Conservation (phyloP, 2,113 vertebrate species). For the Zapornia atra region DNA sequence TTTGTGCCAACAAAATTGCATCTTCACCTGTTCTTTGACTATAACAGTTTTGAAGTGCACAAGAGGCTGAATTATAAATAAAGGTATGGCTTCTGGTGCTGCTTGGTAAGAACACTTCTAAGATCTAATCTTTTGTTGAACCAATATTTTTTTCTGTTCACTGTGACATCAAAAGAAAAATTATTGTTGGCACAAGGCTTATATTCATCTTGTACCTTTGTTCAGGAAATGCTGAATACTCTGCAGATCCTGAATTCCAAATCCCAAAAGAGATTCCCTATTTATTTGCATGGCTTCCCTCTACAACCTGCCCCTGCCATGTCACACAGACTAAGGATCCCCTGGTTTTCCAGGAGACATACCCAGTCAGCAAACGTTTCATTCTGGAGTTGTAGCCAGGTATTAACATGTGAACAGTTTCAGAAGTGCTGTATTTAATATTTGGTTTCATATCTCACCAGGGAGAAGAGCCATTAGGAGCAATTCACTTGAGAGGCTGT, state of each 20-base stretch:
- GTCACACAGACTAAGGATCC: not conserved
- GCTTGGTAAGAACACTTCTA: not conserved
- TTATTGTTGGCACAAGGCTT: not conserved
- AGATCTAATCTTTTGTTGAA: not conserved
- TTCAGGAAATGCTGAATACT: not conserved
- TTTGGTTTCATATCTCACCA: slow-evolving; percentile 28
- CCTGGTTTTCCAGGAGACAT: not conserved
- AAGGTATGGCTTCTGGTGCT: not conserved
- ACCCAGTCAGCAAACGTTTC: not conserved
- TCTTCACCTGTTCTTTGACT: not conserved
- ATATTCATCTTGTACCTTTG: not conserved
- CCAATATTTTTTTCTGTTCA: not conserved
- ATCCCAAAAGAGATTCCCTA: not conserved
- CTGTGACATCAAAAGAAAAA: not conserved
- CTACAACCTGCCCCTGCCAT: too few species aligned
- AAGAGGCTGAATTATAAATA: not conserved
- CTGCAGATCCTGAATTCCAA: not conserved
- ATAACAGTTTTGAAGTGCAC: not conserved
- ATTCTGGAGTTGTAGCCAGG: not conserved
- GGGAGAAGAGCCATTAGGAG: slow-evolving; percentile 87
- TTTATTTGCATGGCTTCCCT: not conserved
- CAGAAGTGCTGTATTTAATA: not conserved
- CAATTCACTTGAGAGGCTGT: slow-evolving; percentile 88
- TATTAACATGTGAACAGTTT: not conserved
- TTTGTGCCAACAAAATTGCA: not conserved